Evolutionary conservation across 2,888 invertebrate species (phyloP), one percentile per base, ranked within the genome.

Genomic region (Bellardia bayeri): DNA sequence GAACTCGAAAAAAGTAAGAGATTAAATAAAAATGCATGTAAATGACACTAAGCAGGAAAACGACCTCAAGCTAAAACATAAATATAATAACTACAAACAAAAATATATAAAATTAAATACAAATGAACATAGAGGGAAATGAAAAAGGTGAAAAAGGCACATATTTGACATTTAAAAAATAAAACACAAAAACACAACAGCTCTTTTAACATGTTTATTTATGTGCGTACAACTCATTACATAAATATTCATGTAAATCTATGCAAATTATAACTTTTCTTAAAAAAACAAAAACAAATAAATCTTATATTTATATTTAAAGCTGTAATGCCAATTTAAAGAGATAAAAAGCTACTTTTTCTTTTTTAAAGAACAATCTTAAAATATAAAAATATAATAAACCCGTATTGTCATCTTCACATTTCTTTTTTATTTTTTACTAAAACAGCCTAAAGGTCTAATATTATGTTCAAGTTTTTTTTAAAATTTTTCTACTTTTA

Each of bases 391-490:
- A 16, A 61, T 33, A 11, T 61, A 56, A 56, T 56, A 56, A 56
- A 56, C 6, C n/a, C 23, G 6, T 4, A 16, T 56, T 56, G 23
- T 16, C 56, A 16, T 56, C 14, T 51, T n/a, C n/a, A 14, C 14
- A 49, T 14, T 13, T 45, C 3, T 49, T 49, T 49, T 49, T 5
- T 49, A 4, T n/a, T 58, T 63, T 33, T 37, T 14, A 2, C 23
- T 37, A 63, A 14, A 37, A 6, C 63, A 14, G 68, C 68, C 68
- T 69, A 8, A 69, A 69, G 68, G 68, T 51, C 30, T 49, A 49
- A 49, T 49, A 69, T 51, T 51, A 69, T 69, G 68, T 69, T 69
- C n/a, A 56, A 58, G n/a, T 75, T 42, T 16, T 7, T 3, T 40
- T 5, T 13, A 2, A 63, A 63, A 16, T 40, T 40, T 64, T 40